A percentile compares a stretch with the other conserved stretches of the same genome.
phyloP scores from a whole-genome alignment of 2,888 invertebrate species.

The Macrosiphum euphorbiae region DNA sequence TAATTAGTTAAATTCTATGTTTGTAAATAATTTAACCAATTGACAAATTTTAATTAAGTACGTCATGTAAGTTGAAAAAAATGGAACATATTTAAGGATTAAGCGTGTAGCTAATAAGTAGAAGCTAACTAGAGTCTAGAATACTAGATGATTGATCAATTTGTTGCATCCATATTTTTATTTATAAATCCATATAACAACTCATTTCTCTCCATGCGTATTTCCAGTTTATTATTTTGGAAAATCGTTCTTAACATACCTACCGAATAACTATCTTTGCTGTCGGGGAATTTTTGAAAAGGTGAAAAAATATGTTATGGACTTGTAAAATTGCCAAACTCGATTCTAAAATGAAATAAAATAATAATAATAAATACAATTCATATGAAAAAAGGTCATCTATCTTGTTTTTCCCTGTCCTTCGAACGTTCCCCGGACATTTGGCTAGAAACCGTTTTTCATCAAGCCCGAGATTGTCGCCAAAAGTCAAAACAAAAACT shows the following conservation, averaged over 20 bases:
- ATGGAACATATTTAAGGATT: neutral
- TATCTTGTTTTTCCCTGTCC: constrained; percentile 39
- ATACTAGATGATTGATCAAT: neutral
- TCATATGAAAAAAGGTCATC: constrained; percentile 41
- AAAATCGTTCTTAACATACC: neutral
- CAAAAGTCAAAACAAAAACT: constrained; percentile 54
- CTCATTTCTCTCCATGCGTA: neutral
- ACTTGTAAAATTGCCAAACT: constrained; percentile 46
- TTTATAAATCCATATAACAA: neutral
- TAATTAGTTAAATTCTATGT: neutral
- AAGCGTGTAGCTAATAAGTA: neutral
- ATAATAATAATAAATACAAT: constrained; percentile 54
- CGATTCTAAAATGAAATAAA: constrained; percentile 41
- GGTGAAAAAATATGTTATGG: constrained; percentile 11
- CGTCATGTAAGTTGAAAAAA: neutral
- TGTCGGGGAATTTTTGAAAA: neutral
- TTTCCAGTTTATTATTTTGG: neutral
- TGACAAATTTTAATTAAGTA: neutral
- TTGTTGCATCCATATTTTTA: neutral
- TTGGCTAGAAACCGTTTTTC: constrained; percentile 52
- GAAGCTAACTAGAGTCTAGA: too few species aligned
- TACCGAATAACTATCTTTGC: neutral
- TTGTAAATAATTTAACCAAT: neutral
- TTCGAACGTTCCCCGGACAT: constrained; percentile 31
- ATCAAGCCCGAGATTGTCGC: constrained; percentile 34